phyloP scores from a whole-genome alignment of 2,797 vertebrate species.

The Loriculus beryllinus region DNA sequence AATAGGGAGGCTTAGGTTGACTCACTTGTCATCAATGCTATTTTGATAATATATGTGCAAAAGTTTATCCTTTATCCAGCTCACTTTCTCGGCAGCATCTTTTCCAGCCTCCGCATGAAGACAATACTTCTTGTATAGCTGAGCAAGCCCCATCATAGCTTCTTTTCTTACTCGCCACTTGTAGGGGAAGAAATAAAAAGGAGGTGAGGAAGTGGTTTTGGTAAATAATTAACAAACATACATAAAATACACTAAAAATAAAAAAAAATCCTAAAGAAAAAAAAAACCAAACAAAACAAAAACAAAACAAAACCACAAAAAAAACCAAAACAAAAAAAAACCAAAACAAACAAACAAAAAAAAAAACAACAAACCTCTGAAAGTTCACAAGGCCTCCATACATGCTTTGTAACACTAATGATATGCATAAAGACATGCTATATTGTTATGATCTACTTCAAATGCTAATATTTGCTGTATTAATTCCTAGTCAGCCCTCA shows the following conservation, averaged over 20 bases:
- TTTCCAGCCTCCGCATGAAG: constrained; percentile 98
- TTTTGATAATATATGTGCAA: constrained; percentile 99
- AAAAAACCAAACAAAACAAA: not conserved
- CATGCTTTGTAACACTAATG: not conserved
- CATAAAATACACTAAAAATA: not conserved
- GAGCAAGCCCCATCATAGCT: constrained; percentile 98
- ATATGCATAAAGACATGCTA: not conserved
- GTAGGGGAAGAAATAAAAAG: constrained; percentile 32
- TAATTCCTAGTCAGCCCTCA: not conserved
- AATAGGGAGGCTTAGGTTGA: constrained; percentile 37
- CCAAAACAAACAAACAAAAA: too few species aligned
- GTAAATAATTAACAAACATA: not conserved
- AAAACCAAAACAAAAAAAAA: not conserved
- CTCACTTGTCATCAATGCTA: constrained; percentile 99
- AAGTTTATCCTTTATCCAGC: constrained; percentile 99
- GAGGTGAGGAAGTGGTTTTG: not conserved
- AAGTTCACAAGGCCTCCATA: not conserved
- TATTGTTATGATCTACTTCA: not conserved
- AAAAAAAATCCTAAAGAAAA: not conserved
- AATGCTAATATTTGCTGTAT: not conserved
- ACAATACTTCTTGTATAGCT: constrained; percentile 97
- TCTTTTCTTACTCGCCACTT: constrained; percentile 98
- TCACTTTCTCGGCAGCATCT: constrained; percentile 96
- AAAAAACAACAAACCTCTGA: not conserved
- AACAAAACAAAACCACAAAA: not conserved